These are phyloP conservation scores for Oreortyx pictus DNA, from an alignment of 2,797 vertebrate genomes.

Conservation along the genomic window DNA sequence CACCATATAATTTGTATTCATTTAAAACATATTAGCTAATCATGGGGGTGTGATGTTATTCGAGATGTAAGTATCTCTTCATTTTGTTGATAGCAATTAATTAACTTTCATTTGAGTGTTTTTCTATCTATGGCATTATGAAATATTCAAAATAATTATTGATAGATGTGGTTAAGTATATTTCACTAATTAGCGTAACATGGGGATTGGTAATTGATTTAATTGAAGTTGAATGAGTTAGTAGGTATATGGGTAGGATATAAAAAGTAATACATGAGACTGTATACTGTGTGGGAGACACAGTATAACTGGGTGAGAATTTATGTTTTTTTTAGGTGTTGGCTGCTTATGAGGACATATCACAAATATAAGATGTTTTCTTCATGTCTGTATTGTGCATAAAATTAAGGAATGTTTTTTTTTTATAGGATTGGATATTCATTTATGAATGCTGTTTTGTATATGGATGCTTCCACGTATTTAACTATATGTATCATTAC, in stretches of 20 bases:
- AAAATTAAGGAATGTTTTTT: background rate
- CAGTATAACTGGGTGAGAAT: background rate
- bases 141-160: constrained; percentile 69
- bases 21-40: constrained; percentile 43
- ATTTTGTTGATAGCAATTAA: constrained; percentile 68
- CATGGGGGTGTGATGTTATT: background rate
- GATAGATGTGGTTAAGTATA: constrained; percentile 62
- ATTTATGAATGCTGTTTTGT: background rate
- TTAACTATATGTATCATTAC: background rate
- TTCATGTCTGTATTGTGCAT: background rate
- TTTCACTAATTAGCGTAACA: constrained; percentile 55
- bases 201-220: constrained; percentile 71
- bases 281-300: background rate
- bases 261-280: constrained; percentile 10
- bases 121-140: constrained; percentile 57
- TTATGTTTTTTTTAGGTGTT: background rate
- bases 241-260: constrained; percentile 49
- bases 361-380: background rate
- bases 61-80: constrained; percentile 36
- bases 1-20: background rate
- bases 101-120: constrained; percentile 67
- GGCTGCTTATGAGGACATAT: background rate
- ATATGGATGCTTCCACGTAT: background rate
- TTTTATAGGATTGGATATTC: background rate
- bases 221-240: constrained; percentile 56